Evolutionary conservation across 2,113 vertebrate species (phyloP).

Genomic region (Podarcis muralis): DNA sequence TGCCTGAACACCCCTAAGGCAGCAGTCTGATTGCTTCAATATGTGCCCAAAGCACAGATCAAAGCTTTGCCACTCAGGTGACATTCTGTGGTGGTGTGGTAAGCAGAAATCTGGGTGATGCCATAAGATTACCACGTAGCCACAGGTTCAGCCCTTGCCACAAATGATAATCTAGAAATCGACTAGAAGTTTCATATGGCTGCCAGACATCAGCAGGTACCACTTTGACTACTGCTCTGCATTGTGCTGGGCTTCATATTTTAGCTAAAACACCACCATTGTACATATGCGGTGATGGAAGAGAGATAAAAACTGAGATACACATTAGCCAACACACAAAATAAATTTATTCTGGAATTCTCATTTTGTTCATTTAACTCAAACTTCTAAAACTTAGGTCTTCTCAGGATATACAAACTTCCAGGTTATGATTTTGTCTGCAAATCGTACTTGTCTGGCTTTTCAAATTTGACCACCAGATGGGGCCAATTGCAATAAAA

Average conservation of each 20-base stretch:
- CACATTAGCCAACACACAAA: background rate
- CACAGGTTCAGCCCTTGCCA: background rate
- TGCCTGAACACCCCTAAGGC: too few relatives aligned
- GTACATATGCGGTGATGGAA: background rate
- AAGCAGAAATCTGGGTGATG: too few relatives aligned
- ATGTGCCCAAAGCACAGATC: too few relatives aligned
- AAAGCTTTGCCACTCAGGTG: too few relatives aligned
- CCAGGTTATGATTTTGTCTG: background rate
- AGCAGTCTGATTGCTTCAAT: too few relatives aligned
- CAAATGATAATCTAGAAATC: background rate
- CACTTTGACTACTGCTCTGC: background rate
- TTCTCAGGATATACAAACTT: background rate
- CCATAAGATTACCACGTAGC: too few relatives aligned
- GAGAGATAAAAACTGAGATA: background rate
- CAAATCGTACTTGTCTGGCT: background rate
- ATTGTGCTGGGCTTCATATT: background rate
- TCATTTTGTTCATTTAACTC: background rate
- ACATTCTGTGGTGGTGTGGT: too few relatives aligned
- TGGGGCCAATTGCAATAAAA: slow-evolving; percentile 28
- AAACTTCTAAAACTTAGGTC: background rate
- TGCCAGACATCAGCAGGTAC: background rate
- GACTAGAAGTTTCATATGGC: background rate
- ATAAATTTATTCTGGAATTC: background rate
- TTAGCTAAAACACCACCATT: background rate
- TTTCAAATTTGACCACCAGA: slow-evolving; percentile 51